Evolutionary conservation across 2,797 vertebrate species (phyloP), one percentile per base, ranked within the genome.

Genomic region (Coracias cyanogaster): DNA sequence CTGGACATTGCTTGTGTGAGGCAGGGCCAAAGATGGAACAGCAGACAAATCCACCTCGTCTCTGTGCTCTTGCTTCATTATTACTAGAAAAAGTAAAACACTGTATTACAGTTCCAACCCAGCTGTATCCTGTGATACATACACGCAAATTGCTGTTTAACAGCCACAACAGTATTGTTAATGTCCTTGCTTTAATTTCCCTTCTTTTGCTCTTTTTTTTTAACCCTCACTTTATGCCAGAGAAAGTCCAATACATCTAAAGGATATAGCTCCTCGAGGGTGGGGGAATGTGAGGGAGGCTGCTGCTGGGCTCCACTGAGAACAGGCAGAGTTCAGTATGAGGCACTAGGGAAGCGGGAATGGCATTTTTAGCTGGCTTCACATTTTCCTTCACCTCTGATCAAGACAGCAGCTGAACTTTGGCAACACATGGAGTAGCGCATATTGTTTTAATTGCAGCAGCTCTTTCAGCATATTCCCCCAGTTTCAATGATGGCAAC

Each of bases 11-110:
- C 98, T 96, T 60, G 98, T 86, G 74, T 98, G 99, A 86, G 98
- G 98, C 97, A 99, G 96, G 85, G 97, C 96, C 91, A 98, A 95
- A 89, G 99, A 97, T 19, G 98, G 97, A 94, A 98, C 97, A 8
- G 98, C 93, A 94, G 99, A 93, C 93, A 98, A 97, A 96, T 99
- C 99, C 97, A 99, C 97, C 69, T 99, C 99, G 15, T 99, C 99
- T 98, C 98, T 98, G 96, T 98, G 99, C 98, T 99, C 99, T 98
- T 99, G 99, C 96, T 99, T 99, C 97, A 99, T 99, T 98, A 99
- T 96, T 94, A 99, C 99, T 99, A 45, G 86, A 66, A 97, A 87
- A 94, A 94, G 77, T 33, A 96, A 96, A 94, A 83, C 18, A 76
- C 71, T 67, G 35, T 57, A 37, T 94, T 61, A 96, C 39, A 83